Evolutionary conservation across 1,140 invertebrate species (phyloP), one percentile per base, ranked within the genome.

Genomic region (Caenorhabditis briggsae): DNA sequence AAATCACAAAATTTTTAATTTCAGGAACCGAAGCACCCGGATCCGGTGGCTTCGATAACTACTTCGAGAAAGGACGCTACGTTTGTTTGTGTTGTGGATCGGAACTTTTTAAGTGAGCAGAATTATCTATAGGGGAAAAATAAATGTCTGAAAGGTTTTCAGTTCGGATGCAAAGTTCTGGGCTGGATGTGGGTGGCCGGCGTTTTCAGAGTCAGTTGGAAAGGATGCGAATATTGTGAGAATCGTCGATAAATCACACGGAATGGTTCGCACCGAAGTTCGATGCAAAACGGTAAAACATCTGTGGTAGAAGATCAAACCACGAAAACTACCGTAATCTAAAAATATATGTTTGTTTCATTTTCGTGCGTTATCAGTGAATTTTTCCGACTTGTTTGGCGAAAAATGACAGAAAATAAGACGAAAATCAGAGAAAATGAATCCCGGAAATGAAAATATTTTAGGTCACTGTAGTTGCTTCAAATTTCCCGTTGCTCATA

Each of bases 1-100:
- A 14, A 2, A 53, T 53, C 9, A 53, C 50, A 14, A 8, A 11
- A 2, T 53, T 14, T 74, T n/a, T n/a, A n/a, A n/a, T n/a, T 58
- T 96, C 96, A 91, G 96, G 96, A 86, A 98, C 97, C 2, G 97
- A 98, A 94, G 95, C 94, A 89, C 94, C 95, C 0, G 95, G 94
- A 90, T 94, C 94, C 74, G 97, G 97, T 55, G 95, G 96, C 93
- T 98, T 95, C 93, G 96, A 97, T 92, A 97, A 97, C 93, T 95
- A 95, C 90, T 96, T 95, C 93, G 96, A 97, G 88, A 94, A 95
- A 91, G 97, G 97, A 20, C 94, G 95, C 64, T 98, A 98, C 93
- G 89, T 82, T n/a, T 91, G 91, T 61, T 56, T 78, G 12, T 91
- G 90, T 83, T 92, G 91, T 87, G 91, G 92, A 6, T 78, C 88